Conservation (phyloP, 2,113 vertebrate species). For the Leucopternis melanops region DNA sequence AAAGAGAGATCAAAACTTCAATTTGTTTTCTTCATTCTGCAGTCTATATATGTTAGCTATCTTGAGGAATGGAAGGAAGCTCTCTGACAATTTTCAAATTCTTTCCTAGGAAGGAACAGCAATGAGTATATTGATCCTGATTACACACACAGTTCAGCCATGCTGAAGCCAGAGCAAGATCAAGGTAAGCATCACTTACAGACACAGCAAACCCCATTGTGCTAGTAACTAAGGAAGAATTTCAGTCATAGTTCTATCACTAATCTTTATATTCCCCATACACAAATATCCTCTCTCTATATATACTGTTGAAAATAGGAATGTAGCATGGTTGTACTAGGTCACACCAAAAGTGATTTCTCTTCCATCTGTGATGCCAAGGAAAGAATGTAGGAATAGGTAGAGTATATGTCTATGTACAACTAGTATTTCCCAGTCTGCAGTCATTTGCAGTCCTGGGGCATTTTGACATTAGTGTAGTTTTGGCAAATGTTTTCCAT, state of each 20-base stretch:
- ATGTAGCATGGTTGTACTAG: not conserved
- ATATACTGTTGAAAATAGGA: not conserved
- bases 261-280: not conserved
- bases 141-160: not conserved
- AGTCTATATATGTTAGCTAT: not conserved
- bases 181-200: not conserved
- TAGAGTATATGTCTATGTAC: too few species aligned
- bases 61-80: not conserved
- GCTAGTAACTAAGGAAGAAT: not conserved
- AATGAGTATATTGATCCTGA: accelerated
- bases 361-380: not conserved
- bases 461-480: not conserved
- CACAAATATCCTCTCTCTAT: not conserved
- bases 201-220: not conserved
- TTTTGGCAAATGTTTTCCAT: not conserved
- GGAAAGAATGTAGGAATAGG: not conserved
- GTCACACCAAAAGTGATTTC: not conserved
- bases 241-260: not conserved
- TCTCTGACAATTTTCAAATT: not conserved
- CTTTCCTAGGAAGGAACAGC: not conserved
- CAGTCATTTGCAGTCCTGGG: not conserved
- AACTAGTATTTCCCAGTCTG: not conserved
- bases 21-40: not conserved
- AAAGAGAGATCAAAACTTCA: not conserved
- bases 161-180: not conserved